Percentiles rank a stretch among this genome's conserved stretches.
phyloP scores from a whole-genome alignment of 2,113 vertebrate species.

The Scortum barcoo region DNA sequence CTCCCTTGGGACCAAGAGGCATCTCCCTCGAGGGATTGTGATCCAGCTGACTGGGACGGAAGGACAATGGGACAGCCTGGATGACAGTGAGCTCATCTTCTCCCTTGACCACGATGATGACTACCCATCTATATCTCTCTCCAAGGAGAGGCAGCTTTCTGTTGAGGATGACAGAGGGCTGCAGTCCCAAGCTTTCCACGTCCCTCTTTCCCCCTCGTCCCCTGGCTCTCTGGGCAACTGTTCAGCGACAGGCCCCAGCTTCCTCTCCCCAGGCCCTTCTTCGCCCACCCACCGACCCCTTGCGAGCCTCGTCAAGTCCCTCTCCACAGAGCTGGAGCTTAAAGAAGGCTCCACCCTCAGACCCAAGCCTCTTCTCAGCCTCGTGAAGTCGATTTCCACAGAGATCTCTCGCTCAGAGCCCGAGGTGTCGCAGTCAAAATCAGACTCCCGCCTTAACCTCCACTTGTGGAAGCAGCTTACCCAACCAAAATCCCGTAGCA shows the following conservation, averaged over 20 bases:
- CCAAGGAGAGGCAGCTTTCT: conserved; percentile 67
- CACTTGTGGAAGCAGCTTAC: conserved; percentile 88
- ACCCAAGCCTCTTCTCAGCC: conserved; percentile 84
- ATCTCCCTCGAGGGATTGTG: conserved; percentile 79
- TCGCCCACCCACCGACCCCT: conserved; percentile 80
- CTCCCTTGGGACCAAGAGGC: conserved; percentile 55
- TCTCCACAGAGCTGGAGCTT: conserved; percentile 86
- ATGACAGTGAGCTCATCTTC: conserved; percentile 82
- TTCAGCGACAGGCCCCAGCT: conserved; percentile 62
- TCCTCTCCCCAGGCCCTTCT: conserved; percentile 69
- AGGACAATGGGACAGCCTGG: conserved; percentile 79
- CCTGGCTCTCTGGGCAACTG: conserved; percentile 82
- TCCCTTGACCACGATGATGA: conserved; percentile 78
- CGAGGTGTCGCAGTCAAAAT: conserved; percentile 87
- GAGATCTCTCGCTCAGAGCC: conserved; percentile 86
- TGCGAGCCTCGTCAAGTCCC: conserved; percentile 86
- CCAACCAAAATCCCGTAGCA: conserved; percentile 79
- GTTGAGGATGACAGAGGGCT: conserved; percentile 56
- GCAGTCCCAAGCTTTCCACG: conserved; percentile 68
- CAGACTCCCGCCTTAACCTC: conserved; percentile 88
- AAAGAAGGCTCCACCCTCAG: conserved; percentile 82
- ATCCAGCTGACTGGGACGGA: conserved; percentile 83
- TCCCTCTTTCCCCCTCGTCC: conserved; percentile 74
- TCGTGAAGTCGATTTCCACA: conserved; percentile 89
- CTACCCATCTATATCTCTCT: conserved; percentile 61